Evolutionary conservation across 2,888 invertebrate genomes (phyloP).

Genomic region (Lacanobia wlatinum): DNA sequence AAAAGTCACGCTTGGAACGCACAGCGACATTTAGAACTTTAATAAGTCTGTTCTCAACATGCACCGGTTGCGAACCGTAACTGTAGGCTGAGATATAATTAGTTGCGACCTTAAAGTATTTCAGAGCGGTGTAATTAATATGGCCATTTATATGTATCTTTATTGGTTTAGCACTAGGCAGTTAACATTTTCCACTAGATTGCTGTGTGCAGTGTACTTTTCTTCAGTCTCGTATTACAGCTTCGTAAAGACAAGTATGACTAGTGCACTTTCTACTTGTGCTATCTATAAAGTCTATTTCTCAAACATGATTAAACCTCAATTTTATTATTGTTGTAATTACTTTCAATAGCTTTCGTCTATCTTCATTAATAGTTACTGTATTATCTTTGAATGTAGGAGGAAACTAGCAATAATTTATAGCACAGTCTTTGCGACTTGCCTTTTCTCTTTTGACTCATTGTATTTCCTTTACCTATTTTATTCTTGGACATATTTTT

Average conservation of each 20-base stretch:
- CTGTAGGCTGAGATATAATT: conserved; percentile 21
- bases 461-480: conserved; percentile 8
- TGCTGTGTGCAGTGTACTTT: conserved; percentile 3
- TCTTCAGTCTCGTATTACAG: conserved; percentile 17
- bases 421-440: background rate
- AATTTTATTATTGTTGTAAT: conserved; percentile 16
- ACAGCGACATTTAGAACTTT: conserved; percentile 44
- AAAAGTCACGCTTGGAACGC: conserved; percentile 54
- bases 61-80: conserved; percentile 29
- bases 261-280: conserved; percentile 39
- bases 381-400: background rate
- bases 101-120: conserved; percentile 22
- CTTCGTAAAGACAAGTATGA: conserved; percentile 22
- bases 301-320: conserved; percentile 11
- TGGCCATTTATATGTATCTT: background rate
- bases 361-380: conserved; percentile 1
- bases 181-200: conserved; percentile 14
- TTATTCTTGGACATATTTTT: conserved; percentile 27
- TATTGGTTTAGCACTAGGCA: conserved; percentile 13
- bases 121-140: background rate
- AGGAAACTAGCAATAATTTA: conserved; percentile 7
- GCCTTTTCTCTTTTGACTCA: conserved; percentile 15
- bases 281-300: conserved; percentile 13
- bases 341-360: background rate
- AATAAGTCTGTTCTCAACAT: conserved; percentile 34